Evolutionary conservation across 92 coral and sea anemone genomes (phyloP).

Genomic region (Bergia puertoricense): DNA sequence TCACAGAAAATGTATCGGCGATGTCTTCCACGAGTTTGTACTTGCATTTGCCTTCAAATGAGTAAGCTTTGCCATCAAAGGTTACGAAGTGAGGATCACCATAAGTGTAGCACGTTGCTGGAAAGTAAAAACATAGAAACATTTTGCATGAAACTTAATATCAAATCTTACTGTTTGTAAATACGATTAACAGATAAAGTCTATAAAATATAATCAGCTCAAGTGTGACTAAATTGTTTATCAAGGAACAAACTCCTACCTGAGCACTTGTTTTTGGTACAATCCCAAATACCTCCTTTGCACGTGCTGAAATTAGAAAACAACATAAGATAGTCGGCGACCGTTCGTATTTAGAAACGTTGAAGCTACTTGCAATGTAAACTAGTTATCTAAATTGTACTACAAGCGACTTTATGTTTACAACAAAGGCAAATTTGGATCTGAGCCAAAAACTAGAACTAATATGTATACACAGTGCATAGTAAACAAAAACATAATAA

Average conservation of each 20-base stretch:
- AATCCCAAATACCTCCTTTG: conserved; percentile 69
- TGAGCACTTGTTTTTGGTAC: conserved; percentile 35
- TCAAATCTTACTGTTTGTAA: background rate
- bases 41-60: conserved; percentile 77
- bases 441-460: background rate
- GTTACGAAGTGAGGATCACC: conserved; percentile 81
- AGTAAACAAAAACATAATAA: background rate
- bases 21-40: conserved; percentile 70
- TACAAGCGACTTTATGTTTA: background rate
- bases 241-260: background rate
- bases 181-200: too few species aligned
- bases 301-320: conserved; percentile 51
- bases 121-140: background rate
- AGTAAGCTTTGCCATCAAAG: conserved; percentile 77
- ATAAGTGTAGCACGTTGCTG: conserved; percentile 76
- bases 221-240: background rate
- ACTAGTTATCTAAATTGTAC: background rate
- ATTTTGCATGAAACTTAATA: background rate
- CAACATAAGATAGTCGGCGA: background rate
- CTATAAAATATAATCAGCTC: background rate
- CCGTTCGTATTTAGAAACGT: background rate
- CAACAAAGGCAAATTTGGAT: too few species aligned
- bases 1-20: conserved; percentile 61
- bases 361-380: background rate
- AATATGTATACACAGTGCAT: background rate